Evolutionary conservation across 64 coral and sea anemone genomes (phyloP).

Genomic region (Dendrophyllia cribrosa): DNA sequence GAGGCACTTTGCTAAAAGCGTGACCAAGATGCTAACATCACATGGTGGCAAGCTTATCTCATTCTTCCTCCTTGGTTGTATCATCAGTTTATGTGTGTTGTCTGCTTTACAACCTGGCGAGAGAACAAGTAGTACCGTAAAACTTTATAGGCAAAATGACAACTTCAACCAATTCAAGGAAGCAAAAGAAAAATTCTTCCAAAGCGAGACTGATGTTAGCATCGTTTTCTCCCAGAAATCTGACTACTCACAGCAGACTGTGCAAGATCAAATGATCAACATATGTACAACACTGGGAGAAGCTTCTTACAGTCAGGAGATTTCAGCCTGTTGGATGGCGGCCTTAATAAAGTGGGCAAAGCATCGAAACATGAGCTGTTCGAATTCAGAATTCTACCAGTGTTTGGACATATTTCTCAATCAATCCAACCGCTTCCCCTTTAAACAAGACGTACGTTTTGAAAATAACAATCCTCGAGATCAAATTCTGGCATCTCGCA

Average conservation of each 20-base stretch:
- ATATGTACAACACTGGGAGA: background rate
- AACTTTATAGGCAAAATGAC: background rate
- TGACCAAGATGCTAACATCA: background rate
- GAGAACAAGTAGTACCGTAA: background rate
- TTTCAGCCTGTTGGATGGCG: background rate
- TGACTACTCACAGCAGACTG: background rate
- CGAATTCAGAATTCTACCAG: background rate
- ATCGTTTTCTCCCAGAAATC: background rate
- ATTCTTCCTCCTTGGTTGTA: background rate
- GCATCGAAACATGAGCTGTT: background rate
- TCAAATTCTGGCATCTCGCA: conserved; percentile 13
- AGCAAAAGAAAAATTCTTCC: background rate
- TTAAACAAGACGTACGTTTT: conserved; percentile 17
- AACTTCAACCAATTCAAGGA: background rate
- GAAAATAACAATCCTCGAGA: background rate
- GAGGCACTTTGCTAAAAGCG: background rate
- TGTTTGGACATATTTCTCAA: background rate
- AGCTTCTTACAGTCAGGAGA: background rate
- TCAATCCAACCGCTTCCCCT: background rate
- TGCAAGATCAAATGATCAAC: background rate
- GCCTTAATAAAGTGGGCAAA: background rate
- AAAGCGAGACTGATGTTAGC: background rate
- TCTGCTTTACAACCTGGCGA: background rate
- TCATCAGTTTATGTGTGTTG: background rate
- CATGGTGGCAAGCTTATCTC: background rate